Evolutionary conservation across 2,113 vertebrate species (phyloP), one percentile per base, ranked within the genome.

Genomic region (Muntiacus muntjak): DNA sequence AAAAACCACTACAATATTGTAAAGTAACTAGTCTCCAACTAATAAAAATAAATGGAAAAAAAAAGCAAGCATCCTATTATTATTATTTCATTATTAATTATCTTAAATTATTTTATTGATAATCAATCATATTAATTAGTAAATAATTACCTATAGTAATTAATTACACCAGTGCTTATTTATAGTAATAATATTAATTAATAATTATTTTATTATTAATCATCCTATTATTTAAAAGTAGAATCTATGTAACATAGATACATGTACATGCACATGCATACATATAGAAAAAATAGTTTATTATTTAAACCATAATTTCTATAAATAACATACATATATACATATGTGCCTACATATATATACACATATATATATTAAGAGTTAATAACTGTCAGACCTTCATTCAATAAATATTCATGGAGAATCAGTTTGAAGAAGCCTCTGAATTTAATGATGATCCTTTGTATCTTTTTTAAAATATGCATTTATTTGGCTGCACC

Each of bases 301-400:
- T 36, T 26, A 50, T 36, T 45, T 40, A 79, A 91, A 26, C 14
- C 40, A 19, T 28, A 36, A 50, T 40, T 36, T 36, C n/a, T 36
- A 19, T 81, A 23, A 25, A 23, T 47, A 87, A 2, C 30, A 58
- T 12, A 25, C 40, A 55, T 55, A 23, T 33, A 28, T 9, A 9
- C 7, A 26, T 5, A 17, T 3, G 7, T n/a, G 7, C 5, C 1
- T 40, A n/a, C 7, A 2, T 10, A 36, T 19, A 9, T 19, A 19
- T 60, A 6, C 58, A 19, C 1, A 47, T 40, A 15, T 3, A 23
- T 50, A 14, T 64, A 36, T 21, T n/a, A 33, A 7, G 79, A 58
- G 9, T 82, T 82, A 64, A 40, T 26, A 6, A 45, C 45, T 55
- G 8, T 6, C 28, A 55, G 19, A 9, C 28, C 0, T 26, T 85